Percentiles rank a stretch among this genome's conserved stretches.
Evolutionary conservation across 2,888 invertebrate genomes (phyloP).

Genomic region (Heliconius cydno): DNA sequence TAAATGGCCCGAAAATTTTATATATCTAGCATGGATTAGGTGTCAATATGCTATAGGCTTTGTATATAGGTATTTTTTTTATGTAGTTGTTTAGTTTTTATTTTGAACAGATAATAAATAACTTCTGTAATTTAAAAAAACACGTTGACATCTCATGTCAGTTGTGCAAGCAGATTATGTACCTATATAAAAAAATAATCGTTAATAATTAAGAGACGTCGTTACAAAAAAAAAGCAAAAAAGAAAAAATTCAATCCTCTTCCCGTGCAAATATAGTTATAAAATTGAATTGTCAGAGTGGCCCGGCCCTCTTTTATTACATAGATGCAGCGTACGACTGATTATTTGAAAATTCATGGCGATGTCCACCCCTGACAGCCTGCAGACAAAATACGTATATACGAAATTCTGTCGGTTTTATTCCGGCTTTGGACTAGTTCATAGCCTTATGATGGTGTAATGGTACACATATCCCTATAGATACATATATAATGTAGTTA

Average conservation of each 20-base stretch:
- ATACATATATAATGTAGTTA: conserved; percentile 14
- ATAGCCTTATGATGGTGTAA: conserved; percentile 40
- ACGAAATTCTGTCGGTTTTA: conserved; percentile 66
- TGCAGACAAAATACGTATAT: conserved; percentile 67
- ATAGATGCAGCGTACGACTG: conserved; percentile 57
- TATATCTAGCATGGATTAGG: conserved; percentile 13
- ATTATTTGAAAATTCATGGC: conserved; percentile 75
- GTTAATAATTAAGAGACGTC: conserved; percentile 22
- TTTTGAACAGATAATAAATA: neutral
- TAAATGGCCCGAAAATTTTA: conserved; percentile 38
- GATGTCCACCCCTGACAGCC: conserved; percentile 67
- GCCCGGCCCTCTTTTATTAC: conserved; percentile 50
- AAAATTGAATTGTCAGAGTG: conserved; percentile 49
- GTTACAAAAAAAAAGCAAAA: conserved; percentile 17
- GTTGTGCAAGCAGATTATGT: neutral
- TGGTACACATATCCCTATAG: neutral
- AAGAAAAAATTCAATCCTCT: conserved; percentile 37
- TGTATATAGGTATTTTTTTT: neutral
- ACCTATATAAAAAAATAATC: neutral
- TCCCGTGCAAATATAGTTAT: conserved; percentile 47
- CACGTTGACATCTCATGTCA: neutral
- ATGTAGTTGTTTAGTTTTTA: neutral
- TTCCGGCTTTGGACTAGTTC: conserved; percentile 54
- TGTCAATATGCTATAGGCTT: neutral
- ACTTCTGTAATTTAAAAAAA: neutral